Evolutionary conservation across 2,888 invertebrate species (phyloP), one percentile per base, ranked within the genome.

Genomic region (Serrognathus titanus): DNA sequence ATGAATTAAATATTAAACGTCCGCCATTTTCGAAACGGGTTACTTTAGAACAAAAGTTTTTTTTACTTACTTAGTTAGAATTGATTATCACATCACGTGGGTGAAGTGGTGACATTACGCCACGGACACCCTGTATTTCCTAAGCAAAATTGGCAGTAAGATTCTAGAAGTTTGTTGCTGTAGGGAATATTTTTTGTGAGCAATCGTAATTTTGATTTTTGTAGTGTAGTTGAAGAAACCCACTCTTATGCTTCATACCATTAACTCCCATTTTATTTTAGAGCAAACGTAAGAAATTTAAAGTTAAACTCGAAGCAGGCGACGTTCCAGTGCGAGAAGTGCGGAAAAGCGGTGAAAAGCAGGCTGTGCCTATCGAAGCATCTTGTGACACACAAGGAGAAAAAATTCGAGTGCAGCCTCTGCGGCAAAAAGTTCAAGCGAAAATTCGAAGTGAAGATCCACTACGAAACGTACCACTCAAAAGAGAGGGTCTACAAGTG

Each of bases 381-480:
- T 40, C 39, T 36, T 12, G 41, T n/a, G 39, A 37, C 45, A 9
- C 58, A 53, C 36, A 51, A 51, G 9, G 53, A 61, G 24, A 59
- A 55, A 48, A 48, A 37, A 13, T 51, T 59, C 24, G 40, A 39
- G 9, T 66, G 63, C 41, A 47, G 52, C 16, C 37, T 53, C 5
- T 66, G 66, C 41, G 43, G 58, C 11, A 61, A 61, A 46, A 55
- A 48, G 20, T 66, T 57, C 51, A 63, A 53, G 47, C 54, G 48
- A 8, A 55, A 49, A 35, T 52, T 55, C 4, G 61, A 79, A 6
- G 77, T 79, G 12, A 67, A 78, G 1, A 79, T 79, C 51, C 74
- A 80, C 24, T 47, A 48, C 11, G 39, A 41, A 45, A 46, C 46
- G 40, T 38, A 41, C 43, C 73, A 61, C 41, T 16, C 59, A 39